Evolutionary conservation across 2,113 vertebrate genomes (phyloP), one percentile per base, ranked within the genome.

Genomic region (Chitala chitala): DNA sequence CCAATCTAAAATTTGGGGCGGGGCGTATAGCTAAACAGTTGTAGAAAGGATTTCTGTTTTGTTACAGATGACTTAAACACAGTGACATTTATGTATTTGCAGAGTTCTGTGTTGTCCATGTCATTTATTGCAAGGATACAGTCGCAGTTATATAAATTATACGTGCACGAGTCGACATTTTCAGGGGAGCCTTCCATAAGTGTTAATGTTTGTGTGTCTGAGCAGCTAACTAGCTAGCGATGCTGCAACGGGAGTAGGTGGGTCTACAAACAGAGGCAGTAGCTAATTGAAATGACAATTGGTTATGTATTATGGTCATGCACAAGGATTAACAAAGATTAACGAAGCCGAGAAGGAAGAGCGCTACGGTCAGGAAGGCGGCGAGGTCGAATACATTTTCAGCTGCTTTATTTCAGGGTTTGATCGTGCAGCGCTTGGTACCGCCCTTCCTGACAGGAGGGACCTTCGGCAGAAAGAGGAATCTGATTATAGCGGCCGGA

Each of bases 401-500:
- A 71, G 76, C 61, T 31, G 78, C 81, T 79, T 84, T 86, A 82
- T 83, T 76, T 61, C 74, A 75, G 81, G 79, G 87, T 78, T 84
- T 79, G 82, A 77, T 83, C 87, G 72, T 77, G 72, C 78, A 78
- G 78, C 79, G 86, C 76, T 91, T 89, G 89, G 91, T 84, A 89
- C 91, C 91, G 91, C 91, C 91, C 91, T 91, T 91, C 88, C 89
- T 90, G 89, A 84, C 87, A 83, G 82, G 87, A 92, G 92, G 93
- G 94, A 94, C 94, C 94, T 92, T 92, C 44, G 46, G 72, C 72
- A 51, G 72, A 74, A 92, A 88, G 84, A 85, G 85, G 84, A 84
- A 86, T 64, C 58, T 73, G 80, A 84, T 86, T 84, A 89, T 89
- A 89, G 90, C 90, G 91, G 90, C 89, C 89, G 79, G 89, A 89